Base-by-base conservation (phyloP, 1,140 invertebrate genomes). In the Drosophila aff. region DNA sequence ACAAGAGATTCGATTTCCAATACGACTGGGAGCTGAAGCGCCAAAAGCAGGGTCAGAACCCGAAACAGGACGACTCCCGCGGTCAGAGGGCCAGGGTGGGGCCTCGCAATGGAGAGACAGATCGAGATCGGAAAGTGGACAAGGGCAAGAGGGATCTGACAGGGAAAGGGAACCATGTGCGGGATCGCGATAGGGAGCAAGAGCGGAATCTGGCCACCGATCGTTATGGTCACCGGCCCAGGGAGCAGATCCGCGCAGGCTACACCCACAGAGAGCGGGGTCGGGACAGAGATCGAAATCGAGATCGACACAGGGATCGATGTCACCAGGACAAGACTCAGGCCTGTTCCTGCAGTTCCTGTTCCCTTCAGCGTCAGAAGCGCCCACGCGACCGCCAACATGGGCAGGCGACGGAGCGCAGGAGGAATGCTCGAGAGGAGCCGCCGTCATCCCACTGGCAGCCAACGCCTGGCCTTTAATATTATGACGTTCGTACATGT, bases 21-120 rank as follows among this genome's bases (percentile, higher is more conserved):
- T 89, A 69, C 44, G 85, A 89, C 33, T 89, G 85, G 85, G 64
- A 40, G 0, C 33, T 81, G 16, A 41, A 69, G 13, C 49, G 49
- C 2, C n/a, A 46, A 5, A 41, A 50, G 38, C 31, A 46, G 46
- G 28, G 28, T 10, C 33, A 55, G 13, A 10, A 23, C 15, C 15
- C 2, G 13, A 55, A 55, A 9, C 18, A 38, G 18, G 33, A 9
- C 4, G 52, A 38, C 9, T 10, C 13, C 15, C 33, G 52, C 11
- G 18, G 8, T 33, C 38, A 44, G n/a, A 62, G 4, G 36, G 13
- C 36, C 3, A 41, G 11, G 3, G 63, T 33, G 16, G 31, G 38
- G 16, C 15, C 3, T 5, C 28, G 62, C 23, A 40, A 59, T n/a
- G 18, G 16, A 10, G 47, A 28, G 3, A 11, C 26, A 33, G 41